A percentile compares a stretch with the other conserved stretches of the same genome.
phyloP scores from a whole-genome alignment of 2,113 vertebrate species.

The Emberiza fucata region DNA sequence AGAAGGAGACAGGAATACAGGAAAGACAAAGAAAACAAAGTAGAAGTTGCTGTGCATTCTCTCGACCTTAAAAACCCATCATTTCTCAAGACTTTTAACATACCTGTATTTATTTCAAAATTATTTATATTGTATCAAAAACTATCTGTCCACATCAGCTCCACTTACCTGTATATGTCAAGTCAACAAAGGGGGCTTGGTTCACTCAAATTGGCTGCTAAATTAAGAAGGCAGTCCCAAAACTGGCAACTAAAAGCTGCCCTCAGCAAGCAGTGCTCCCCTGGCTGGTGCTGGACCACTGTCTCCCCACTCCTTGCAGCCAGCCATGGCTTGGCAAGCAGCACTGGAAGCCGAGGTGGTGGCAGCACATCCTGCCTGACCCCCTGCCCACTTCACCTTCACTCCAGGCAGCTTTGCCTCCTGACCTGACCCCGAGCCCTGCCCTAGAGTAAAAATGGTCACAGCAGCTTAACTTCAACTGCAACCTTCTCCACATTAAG shows the following conservation, averaged over 20 bases:
- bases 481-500: neutral
- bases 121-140: neutral
- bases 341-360: accelerated
- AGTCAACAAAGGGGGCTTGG: neutral
- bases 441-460: neutral
- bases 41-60: accelerated
- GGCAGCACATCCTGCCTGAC: neutral
- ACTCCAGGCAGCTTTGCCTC: neutral
- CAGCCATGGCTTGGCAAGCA: neutral
- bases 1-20: neutral
- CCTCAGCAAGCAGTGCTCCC: neutral
- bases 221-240: neutral
- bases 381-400: neutral
- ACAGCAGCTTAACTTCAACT: neutral
- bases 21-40: neutral
- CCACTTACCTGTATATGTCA: accelerated
- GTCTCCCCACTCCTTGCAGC: too few relatives aligned
- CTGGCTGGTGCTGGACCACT: neutral
- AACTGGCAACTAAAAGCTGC: neutral
- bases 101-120: neutral
- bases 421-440: neutral
- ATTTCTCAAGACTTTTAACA: neutral
- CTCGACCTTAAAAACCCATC: neutral
- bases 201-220: neutral
- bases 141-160: neutral